Base-by-base conservation (phyloP, 2,113 vertebrate genomes). In the Ardeotis arabs region DNA sequence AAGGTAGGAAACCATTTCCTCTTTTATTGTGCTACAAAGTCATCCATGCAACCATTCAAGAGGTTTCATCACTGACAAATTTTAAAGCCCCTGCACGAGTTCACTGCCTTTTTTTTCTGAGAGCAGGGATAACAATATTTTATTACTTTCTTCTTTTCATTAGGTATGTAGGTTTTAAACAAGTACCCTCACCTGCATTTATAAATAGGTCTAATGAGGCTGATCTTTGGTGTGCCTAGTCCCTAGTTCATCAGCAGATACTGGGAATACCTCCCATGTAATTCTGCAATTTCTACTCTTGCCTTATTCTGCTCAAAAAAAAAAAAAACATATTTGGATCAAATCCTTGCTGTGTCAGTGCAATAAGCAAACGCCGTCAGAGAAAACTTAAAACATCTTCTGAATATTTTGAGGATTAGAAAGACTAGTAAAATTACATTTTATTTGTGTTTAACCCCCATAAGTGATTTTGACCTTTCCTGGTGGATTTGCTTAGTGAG, bases 391-490 rank as follows among this genome's bases (percentile, higher is more conserved):
- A 83, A 94, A 35, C 9, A 79, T 50, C 45, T 39, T 55, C 84
- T n/a, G 52, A 91, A 73, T 45, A 62, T 58, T 84, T n/a, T 3
- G 11, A 72, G 74, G 44, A 72, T 82, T 76, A 94, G 49, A 91
- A 53, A 82, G 12, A 88, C 39, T 37, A 82, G 35, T 31, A 85
- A 85, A 82, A 50, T 66, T 58, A 20, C 50, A 83, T 89, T 63
- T 90, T 45, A 82, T 91, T 91, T 2, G 0, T 82, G 41, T 85
- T 96, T 91, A 87, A 82, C 64, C 63, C 27, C 27, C 22, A 11
- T 37, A 94, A 82, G 56, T 84, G 66, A 93, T 85, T 96, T 91
- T 89, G 89, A 95, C 77, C 53, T 96, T 94, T 91, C 66, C 81
- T 72, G 35, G 53, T 79, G 62, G 60, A 94, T 93, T 96, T 93